phyloP scores from a whole-genome alignment of 2,797 vertebrate species.

The Adelosebastes latens region DNA sequence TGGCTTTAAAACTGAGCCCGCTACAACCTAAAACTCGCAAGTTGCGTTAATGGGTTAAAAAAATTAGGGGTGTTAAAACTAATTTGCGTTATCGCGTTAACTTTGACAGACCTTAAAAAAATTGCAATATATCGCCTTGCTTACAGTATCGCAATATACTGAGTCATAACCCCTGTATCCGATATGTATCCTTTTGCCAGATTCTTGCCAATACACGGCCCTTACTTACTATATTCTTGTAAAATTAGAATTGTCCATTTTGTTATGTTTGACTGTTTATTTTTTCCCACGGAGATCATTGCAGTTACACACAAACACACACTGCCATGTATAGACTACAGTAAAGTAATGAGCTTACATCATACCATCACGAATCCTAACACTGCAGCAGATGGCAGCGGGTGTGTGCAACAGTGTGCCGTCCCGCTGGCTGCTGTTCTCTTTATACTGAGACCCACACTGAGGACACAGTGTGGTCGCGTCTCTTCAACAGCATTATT shows the following conservation, averaged over 20 bases:
- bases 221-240: background rate
- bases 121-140: no score
- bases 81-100: no score
- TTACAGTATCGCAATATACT: no score
- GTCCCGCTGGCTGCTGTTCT: background rate
- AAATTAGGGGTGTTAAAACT: no score
- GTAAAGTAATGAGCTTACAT: slow-evolving; percentile 23
- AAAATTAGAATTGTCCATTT: background rate
- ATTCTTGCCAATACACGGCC: no score
- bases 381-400: slow-evolving; percentile 50
- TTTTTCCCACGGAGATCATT: no score
- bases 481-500: background rate
- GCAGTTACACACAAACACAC: background rate
- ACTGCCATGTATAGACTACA: background rate
- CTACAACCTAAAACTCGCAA: no score
- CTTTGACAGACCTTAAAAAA: no score
- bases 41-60: no score
- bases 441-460: background rate
- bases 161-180: no score
- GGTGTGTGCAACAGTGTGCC: slow-evolving; percentile 30
- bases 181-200: no score
- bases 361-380: slow-evolving; percentile 21
- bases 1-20: no score
- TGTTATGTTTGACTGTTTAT: background rate
- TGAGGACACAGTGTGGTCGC: slow-evolving; percentile 4